A percentile compares a stretch with the other conserved stretches of the same genome.
Conservation (phyloP, 1,140 invertebrate species). For the Drosophila takahashii region DNA sequence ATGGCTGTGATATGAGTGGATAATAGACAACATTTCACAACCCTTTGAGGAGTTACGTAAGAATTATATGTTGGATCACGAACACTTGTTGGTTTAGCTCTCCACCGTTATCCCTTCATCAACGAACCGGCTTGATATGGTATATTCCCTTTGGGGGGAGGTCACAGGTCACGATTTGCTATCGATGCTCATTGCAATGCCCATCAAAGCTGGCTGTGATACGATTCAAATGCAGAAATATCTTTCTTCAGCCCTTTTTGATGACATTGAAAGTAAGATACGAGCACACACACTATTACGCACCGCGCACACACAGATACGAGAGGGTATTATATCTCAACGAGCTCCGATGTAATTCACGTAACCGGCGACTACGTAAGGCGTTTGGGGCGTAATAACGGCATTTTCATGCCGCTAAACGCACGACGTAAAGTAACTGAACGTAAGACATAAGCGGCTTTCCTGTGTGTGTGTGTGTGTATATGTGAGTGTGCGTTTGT, state of each 20-base stretch:
- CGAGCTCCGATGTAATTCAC: constrained; percentile 48
- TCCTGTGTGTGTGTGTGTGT: constrained; percentile 33
- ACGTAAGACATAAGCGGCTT: constrained; percentile 62
- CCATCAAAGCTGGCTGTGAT: constrained; percentile 85
- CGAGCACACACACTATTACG: constrained; percentile 32
- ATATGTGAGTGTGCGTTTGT: constrained; percentile 20
- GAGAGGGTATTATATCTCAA: constrained; percentile 4
- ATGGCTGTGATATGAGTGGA: constrained; percentile 84
- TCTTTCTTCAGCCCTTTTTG: constrained; percentile 84
- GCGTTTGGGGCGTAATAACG: constrained; percentile 58
- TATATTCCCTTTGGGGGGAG: not conserved
- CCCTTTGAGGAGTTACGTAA: constrained; percentile 84
- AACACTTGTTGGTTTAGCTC: constrained; percentile 68
- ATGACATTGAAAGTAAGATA: constrained; percentile 84
- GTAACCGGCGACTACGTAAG: constrained; percentile 67
- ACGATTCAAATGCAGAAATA: constrained; percentile 81
- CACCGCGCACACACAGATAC: constrained; percentile 11
- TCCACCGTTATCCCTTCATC: not conserved
- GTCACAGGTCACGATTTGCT: constrained; percentile 1
- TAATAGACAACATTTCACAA: constrained; percentile 81
- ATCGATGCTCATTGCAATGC: constrained; percentile 79
- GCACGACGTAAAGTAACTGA: constrained; percentile 48
- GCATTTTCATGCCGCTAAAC: constrained; percentile 37
- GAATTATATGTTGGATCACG: constrained; percentile 47
- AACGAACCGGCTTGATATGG: no score